These are phyloP conservation scores for Lepus oiostolus DNA, from an alignment of 2,797 vertebrate species.

Conservation along the genomic window DNA sequence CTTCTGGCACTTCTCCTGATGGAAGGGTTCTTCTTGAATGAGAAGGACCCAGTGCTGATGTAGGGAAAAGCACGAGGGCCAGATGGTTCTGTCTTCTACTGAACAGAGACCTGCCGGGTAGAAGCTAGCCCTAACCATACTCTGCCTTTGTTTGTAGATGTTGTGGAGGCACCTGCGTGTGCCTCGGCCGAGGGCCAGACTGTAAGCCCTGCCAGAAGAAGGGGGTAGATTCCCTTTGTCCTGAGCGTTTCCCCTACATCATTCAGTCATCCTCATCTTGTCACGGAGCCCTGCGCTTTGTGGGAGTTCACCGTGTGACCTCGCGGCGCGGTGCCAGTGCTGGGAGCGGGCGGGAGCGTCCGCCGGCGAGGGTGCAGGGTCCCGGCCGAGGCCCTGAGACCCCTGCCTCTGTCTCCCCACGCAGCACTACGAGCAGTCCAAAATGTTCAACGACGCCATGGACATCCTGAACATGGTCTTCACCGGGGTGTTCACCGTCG, in stretches of 20 bases:
- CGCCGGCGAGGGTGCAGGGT: too few relatives aligned
- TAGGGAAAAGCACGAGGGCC: background rate
- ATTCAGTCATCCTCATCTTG: slow-evolving; percentile 46
- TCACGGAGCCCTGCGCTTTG: background rate
- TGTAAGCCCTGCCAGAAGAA: background rate
- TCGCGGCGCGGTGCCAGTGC: background rate
- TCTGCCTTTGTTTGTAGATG: background rate
- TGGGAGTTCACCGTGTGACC: background rate
- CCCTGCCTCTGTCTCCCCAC: slow-evolving; percentile 61
- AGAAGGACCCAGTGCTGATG: background rate
- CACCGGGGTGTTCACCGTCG: slow-evolving; percentile 98
- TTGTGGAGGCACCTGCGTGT: slow-evolving; percentile 28
- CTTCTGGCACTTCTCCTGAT: background rate
- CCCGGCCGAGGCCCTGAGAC: background rate
- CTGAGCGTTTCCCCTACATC: slow-evolving; percentile 15
- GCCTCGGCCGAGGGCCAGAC: background rate
- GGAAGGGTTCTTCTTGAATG: background rate
- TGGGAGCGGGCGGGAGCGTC: background rate
- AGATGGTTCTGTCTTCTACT: background rate
- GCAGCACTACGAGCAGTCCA: slow-evolving; percentile 98
- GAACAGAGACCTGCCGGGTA: background rate
- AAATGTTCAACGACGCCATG: slow-evolving; percentile 98
- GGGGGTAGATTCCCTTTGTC: slow-evolving; percentile 26
- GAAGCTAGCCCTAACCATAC: background rate
- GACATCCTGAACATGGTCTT: slow-evolving; percentile 99